Percentiles rank a stretch among this genome's conserved stretches.
Evolutionary conservation across 2,888 invertebrate genomes (phyloP).

Genomic region (Neoascia interrupta): DNA sequence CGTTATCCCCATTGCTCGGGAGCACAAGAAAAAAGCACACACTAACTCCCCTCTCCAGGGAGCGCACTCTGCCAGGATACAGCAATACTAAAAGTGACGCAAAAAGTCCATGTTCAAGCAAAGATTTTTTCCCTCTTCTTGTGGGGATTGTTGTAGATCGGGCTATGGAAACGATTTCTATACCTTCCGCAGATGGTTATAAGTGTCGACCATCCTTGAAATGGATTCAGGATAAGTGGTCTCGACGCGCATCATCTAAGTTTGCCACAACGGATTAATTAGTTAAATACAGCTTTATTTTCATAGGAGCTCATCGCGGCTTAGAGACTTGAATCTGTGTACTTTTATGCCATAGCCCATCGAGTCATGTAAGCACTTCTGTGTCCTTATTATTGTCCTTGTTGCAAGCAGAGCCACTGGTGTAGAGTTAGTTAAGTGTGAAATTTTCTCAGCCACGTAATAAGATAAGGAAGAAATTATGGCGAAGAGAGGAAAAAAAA

Average conservation of each 20-base stretch:
- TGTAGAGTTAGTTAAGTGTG: slow-evolving; percentile 24
- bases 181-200: too few relatives aligned
- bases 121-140: too few relatives aligned
- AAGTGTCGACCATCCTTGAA: not conserved
- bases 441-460: slow-evolving; percentile 8
- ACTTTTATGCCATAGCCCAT: slow-evolving; percentile 20
- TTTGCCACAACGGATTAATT: slow-evolving; percentile 52
- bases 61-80: too few relatives aligned
- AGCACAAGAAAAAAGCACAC: too few relatives aligned
- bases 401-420: not conserved
- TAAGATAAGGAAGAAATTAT: not conserved
- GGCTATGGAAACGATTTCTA: too few relatives aligned
- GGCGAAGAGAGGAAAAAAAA: slow-evolving; percentile 14
- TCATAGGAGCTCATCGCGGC: slow-evolving; percentile 33
- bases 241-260: slow-evolving; percentile 10
- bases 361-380: not conserved
- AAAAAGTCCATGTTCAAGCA: too few relatives aligned
- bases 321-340: slow-evolving; percentile 5
- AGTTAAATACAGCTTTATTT: slow-evolving; percentile 49
- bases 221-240: too few relatives aligned
- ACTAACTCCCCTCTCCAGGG: too few relatives aligned
- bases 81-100: too few relatives aligned
- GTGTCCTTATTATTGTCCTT: not conserved
- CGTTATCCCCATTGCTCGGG: too few relatives aligned
- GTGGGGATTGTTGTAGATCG: too few relatives aligned